Percentiles rank a stretch among this genome's conserved stretches.
Conservation (phyloP, 2,888 invertebrate genomes). For the Cecidostiba fungosa region DNA sequence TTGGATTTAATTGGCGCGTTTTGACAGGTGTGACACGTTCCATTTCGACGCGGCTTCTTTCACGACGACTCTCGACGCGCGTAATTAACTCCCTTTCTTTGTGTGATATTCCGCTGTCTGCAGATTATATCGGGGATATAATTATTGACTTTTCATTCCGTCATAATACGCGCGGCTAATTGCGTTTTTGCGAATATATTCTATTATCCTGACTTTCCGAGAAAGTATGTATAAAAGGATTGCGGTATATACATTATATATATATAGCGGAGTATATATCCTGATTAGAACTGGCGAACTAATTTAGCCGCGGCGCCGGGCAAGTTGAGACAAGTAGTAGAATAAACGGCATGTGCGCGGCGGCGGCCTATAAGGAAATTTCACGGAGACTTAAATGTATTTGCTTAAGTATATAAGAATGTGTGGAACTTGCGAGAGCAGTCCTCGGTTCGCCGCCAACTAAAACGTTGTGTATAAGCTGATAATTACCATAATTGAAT, state of each 20-base stretch:
- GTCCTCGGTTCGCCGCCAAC: slow-evolving; percentile 22
- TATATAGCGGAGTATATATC: slow-evolving; percentile 1
- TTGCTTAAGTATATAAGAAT: slow-evolving; percentile 58
- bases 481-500: slow-evolving; percentile 58
- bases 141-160: background rate
- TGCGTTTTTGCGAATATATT: background rate
- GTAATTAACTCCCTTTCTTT: background rate
- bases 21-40: slow-evolving; percentile 42
- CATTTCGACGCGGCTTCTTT: slow-evolving; percentile 23
- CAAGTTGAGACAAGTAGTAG: slow-evolving; percentile 52
- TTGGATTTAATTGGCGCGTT: slow-evolving; percentile 52
- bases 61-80: background rate
- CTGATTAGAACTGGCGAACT: slow-evolving; percentile 45
- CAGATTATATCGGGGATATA: background rate
- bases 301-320: slow-evolving; percentile 38
- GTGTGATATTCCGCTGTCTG: background rate
- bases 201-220: background rate
- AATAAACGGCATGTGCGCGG: slow-evolving; percentile 46
- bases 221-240: background rate
- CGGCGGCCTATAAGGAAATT: slow-evolving; percentile 35
- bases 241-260: background rate
- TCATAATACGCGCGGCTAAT: background rate
- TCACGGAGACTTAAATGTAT: slow-evolving; percentile 53
- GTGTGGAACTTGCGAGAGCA: slow-evolving; percentile 57
- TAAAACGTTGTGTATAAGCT: slow-evolving; percentile 49